phyloP scores from a whole-genome alignment of 2,888 invertebrate genomes.

The Epinotia bilunana region DNA sequence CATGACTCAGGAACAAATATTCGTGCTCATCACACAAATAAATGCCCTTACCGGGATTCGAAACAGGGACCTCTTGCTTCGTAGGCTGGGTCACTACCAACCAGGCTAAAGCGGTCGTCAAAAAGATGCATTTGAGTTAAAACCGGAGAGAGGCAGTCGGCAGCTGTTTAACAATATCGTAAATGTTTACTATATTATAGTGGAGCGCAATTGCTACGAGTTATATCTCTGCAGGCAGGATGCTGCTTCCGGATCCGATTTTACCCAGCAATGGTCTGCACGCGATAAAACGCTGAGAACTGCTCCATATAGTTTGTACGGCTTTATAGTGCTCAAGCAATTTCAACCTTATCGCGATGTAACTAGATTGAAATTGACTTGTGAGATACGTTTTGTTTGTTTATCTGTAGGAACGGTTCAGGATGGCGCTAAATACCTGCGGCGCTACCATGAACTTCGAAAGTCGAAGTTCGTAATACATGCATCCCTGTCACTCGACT shows the following conservation, averaged over 20 bases:
- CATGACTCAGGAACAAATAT: too few species aligned
- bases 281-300: slow-evolving; percentile 16
- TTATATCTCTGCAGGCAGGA: slow-evolving; percentile 36
- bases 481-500: too few species aligned
- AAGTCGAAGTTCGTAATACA: too few species aligned
- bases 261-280: slow-evolving; percentile 13
- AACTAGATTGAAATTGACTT: not conserved
- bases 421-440: not conserved
- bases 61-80: too few species aligned
- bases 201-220: not conserved
- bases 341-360: not conserved
- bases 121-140: too few species aligned
- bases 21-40: too few species aligned
- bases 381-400: not conserved
- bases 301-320: too few species aligned
- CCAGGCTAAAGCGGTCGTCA: too few species aligned
- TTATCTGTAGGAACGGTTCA: not conserved
- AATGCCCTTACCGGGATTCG: too few species aligned
- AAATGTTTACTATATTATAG: slow-evolving; percentile 4
- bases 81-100: too few species aligned
- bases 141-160: too few species aligned
- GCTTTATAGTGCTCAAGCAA: not conserved
- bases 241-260: slow-evolving; percentile 37
- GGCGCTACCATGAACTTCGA: too few species aligned
- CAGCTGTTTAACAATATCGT: slow-evolving; percentile 17